Percentiles rank a stretch among this genome's conserved stretches.
Evolutionary conservation across 2,888 invertebrate species (phyloP).

Genomic region (Esperia sulphurella): DNA sequence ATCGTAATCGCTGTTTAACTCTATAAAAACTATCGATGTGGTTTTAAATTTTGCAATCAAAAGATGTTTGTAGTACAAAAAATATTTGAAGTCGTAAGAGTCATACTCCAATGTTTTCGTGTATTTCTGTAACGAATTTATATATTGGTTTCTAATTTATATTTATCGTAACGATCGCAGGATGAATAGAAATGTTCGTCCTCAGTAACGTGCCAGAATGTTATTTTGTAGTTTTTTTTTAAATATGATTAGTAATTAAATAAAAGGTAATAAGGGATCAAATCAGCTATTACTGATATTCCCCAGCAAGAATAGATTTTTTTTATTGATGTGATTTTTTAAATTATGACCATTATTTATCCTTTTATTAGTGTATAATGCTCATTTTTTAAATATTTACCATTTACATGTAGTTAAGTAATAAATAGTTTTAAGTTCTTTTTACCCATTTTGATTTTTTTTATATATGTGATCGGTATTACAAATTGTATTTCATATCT

Average conservation of each 20-base stretch:
- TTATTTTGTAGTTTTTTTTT: slow-evolving; percentile 61
- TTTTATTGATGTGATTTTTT: slow-evolving; percentile 61
- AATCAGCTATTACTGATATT: slow-evolving; percentile 42
- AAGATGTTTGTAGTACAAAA: slow-evolving; percentile 63
- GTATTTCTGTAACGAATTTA: slow-evolving; percentile 65
- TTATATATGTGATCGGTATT: slow-evolving; percentile 36
- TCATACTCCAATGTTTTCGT: slow-evolving; percentile 44
- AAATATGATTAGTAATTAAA: slow-evolving; percentile 49
- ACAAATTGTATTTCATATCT: slow-evolving; percentile 40
- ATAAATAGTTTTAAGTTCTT: slow-evolving; percentile 65
- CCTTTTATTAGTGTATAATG: slow-evolving; percentile 69
- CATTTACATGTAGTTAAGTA: slow-evolving; percentile 66
- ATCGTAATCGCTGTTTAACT: slow-evolving; percentile 16
- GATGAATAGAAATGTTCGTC: slow-evolving; percentile 47
- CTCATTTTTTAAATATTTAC: slow-evolving; percentile 74
- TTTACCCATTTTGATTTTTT: slow-evolving; percentile 45
- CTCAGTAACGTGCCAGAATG: slow-evolving; percentile 73
- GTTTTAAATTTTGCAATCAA: slow-evolving; percentile 28
- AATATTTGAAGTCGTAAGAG: slow-evolving; percentile 25
- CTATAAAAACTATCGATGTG: slow-evolving; percentile 35
- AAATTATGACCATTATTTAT: slow-evolving; percentile 70
- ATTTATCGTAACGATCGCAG: slow-evolving; percentile 47
- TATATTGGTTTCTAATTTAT: slow-evolving; percentile 17
- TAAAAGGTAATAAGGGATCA: slow-evolving; percentile 48
- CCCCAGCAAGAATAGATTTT: slow-evolving; percentile 37